These are phyloP conservation scores for Penelope pileata DNA, from an alignment of 2,113 vertebrate genomes.

Conservation along the genomic window DNA sequence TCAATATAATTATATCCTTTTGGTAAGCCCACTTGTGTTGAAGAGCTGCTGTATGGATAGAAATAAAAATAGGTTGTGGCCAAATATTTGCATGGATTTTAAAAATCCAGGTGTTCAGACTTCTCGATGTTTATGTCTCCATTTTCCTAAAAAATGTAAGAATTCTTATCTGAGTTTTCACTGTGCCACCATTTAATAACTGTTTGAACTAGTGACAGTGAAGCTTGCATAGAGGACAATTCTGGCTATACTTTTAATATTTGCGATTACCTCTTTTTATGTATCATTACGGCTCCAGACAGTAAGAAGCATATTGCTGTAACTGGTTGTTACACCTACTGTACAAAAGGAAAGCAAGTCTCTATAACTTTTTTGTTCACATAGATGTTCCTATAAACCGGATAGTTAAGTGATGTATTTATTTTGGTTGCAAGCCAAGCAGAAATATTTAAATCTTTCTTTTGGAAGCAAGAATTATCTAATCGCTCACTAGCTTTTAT, in stretches of 20 bases:
- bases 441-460: slow-evolving; percentile 78
- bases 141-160: slow-evolving; percentile 18
- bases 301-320: slow-evolving; percentile 19
- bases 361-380: slow-evolving; percentile 33
- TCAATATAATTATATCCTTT: background rate
- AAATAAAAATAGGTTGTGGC: background rate
- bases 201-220: background rate
- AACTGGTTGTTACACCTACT: slow-evolving; percentile 36
- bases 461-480: slow-evolving; percentile 83
- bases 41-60: background rate
- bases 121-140: background rate
- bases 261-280: background rate
- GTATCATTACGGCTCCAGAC: background rate
- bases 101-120: background rate
- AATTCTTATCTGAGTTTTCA: background rate
- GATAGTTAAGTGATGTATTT: slow-evolving; percentile 77
- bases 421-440: slow-evolving; percentile 76
- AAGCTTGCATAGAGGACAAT: background rate
- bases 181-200: background rate
- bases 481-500: slow-evolving; percentile 79
- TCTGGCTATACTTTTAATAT: background rate
- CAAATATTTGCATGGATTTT: background rate
- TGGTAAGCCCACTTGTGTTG: background rate
- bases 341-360: slow-evolving; percentile 9
- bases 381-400: slow-evolving; percentile 61